Evolutionary conservation across 2,888 invertebrate species (phyloP).

Genomic region (Teleogryllus oceanicus): DNA sequence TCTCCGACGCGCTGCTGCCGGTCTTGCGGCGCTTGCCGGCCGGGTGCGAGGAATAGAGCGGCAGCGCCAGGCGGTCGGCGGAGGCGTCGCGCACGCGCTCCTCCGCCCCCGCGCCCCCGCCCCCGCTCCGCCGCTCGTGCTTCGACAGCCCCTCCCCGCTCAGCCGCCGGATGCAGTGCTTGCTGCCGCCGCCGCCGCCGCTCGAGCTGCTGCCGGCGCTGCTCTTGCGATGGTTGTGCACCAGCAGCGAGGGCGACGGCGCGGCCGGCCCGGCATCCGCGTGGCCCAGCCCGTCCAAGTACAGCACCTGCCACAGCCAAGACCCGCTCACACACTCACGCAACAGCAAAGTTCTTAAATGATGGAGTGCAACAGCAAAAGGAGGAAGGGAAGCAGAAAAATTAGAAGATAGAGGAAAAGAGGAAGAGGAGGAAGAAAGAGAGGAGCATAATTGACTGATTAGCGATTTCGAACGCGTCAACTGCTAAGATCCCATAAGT

Average conservation of each 20-base stretch:
- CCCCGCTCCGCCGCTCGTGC: constrained; percentile 31
- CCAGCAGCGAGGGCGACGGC: constrained; percentile 30
- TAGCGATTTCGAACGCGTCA: too few relatives aligned
- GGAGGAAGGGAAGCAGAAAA: too few relatives aligned
- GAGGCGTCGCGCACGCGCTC: constrained; percentile 27
- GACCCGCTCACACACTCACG: neutral
- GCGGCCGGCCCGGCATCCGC: constrained; percentile 24
- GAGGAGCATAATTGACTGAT: too few relatives aligned
- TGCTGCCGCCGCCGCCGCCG: constrained; percentile 36
- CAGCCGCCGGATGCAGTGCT: constrained; percentile 41
- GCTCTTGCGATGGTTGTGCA: constrained; percentile 36
- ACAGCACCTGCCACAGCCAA: constrained; percentile 29
- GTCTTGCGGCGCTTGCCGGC: constrained; percentile 57
- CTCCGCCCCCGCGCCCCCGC: neutral
- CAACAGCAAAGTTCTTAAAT: too few relatives aligned
- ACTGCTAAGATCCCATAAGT: too few relatives aligned
- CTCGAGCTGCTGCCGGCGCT: neutral
- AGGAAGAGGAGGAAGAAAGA: too few relatives aligned
- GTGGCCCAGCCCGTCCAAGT: constrained; percentile 27
- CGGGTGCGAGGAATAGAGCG: constrained; percentile 47
- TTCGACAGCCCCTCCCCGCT: constrained; percentile 36
- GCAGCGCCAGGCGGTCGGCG: constrained; percentile 32
- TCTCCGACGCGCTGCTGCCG: constrained; percentile 42
- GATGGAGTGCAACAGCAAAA: too few relatives aligned
- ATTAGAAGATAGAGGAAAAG: too few relatives aligned